These are phyloP conservation scores for Podarcis muralis DNA, from an alignment of 2,113 vertebrate species.

Conservation along the genomic window DNA sequence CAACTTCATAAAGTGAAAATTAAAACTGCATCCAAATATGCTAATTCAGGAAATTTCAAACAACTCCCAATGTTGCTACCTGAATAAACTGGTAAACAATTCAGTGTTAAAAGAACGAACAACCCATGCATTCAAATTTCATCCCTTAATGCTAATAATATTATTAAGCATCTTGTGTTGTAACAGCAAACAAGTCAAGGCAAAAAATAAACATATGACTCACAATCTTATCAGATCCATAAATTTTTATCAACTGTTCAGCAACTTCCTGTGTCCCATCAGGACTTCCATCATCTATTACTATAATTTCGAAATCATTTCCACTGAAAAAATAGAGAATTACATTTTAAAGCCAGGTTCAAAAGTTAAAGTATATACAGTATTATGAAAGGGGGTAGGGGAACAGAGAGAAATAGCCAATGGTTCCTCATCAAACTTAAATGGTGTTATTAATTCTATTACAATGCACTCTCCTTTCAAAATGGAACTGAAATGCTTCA, in stretches of 20 bases:
- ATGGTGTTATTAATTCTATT: fast-evolving
- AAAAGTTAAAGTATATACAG: fast-evolving
- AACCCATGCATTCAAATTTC: neutral
- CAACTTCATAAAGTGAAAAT: neutral
- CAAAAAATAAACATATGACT: conserved; percentile 59
- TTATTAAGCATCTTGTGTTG: neutral
- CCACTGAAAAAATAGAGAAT: conserved; percentile 77
- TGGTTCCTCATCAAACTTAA: fast-evolving
- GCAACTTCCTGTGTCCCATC: conserved; percentile 92
- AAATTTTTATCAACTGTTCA: conserved; percentile 89
- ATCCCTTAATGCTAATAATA: neutral
- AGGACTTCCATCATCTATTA: conserved; percentile 97
- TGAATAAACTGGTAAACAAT: neutral
- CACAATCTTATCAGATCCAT: conserved; percentile 92
- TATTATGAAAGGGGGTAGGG: fast-evolving
- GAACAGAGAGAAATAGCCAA: fast-evolving
- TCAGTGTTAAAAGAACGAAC: neutral
- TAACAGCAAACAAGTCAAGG: neutral
- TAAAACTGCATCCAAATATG: neutral
- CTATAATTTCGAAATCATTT: conserved; percentile 88
- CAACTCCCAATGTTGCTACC: fast-evolving
- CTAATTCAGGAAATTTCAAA: neutral
- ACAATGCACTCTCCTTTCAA: fast-evolving
- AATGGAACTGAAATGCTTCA: neutral
- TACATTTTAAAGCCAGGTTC: neutral